Evolutionary conservation across 2,888 invertebrate genomes (phyloP).

Genomic region (Drosophila cyrtoloma): DNA sequence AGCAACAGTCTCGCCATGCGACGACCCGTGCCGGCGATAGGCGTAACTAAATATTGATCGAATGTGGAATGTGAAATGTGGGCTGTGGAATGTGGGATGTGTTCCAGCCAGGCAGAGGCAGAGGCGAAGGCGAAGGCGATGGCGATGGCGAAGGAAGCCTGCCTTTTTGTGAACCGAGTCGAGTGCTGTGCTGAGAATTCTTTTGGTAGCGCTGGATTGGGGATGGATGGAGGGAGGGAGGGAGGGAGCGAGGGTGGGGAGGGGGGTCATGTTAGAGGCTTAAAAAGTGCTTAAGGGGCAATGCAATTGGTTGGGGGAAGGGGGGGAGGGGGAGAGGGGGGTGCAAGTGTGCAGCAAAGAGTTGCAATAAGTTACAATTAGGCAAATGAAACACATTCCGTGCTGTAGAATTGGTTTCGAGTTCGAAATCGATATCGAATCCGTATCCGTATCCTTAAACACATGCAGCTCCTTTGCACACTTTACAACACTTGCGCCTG

Average conservation of each 20-base stretch:
- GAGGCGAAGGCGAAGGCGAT: neutral
- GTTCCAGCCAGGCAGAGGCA: slow-evolving; percentile 21
- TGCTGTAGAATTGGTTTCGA: slow-evolving; percentile 1
- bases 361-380: slow-evolving; percentile 23
- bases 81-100: slow-evolving; percentile 15
- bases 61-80: slow-evolving; percentile 2
- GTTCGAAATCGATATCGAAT: neutral
- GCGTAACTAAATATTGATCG: slow-evolving; percentile 75
- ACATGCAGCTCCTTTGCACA: slow-evolving; percentile 8
- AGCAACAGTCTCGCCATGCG: slow-evolving; percentile 88
- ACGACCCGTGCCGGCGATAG: slow-evolving; percentile 83
- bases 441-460: neutral
- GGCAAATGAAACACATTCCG: slow-evolving; percentile 55
- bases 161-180: slow-evolving; percentile 19
- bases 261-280: slow-evolving; percentile 71
- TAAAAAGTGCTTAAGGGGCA: slow-evolving; percentile 62
- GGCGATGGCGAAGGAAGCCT: slow-evolving; percentile 1
- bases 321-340: neutral
- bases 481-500: slow-evolving; percentile 14
- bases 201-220: slow-evolving; percentile 8
- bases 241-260: slow-evolving; percentile 35
- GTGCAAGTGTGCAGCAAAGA: slow-evolving; percentile 20
- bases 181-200: slow-evolving; percentile 39
- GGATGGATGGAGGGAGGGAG: slow-evolving; percentile 14
- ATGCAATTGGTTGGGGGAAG: slow-evolving; percentile 39